Evolutionary conservation across 53 echinoderm and acorn worm genomes (phyloP), one percentile per base, ranked within the genome.

Genomic region (Mesocentrotus franciscanus): DNA sequence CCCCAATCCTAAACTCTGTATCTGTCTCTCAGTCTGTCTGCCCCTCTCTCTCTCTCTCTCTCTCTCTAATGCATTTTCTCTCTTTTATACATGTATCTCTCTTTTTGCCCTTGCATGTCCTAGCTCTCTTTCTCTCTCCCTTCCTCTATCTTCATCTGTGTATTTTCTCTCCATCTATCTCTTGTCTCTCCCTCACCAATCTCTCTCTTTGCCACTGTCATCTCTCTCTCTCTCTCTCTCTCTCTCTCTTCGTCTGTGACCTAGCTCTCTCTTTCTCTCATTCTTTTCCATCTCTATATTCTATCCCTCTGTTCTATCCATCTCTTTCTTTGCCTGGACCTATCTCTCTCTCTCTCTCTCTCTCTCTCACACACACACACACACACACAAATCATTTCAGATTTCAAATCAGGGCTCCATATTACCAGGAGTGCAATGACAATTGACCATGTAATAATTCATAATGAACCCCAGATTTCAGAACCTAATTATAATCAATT

Each of bases 391-490:
- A n/a, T n/a, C n/a, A n/a, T n/a, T n/a, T n/a, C n/a, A n/a, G n/a
- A n/a, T n/a, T n/a, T n/a, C n/a, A n/a, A n/a, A 11, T 76, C 39
- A 81, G 18, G 13, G 36, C 42, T 81, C 39, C 18, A 39, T 2
- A 15, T 4, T 78, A 75, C 33, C 36, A 36, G 17, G 17, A 27
- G 1, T 20, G 1, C 13, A 32, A 29, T 11, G 75, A 18, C 35
- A 79, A 36, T 32, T 39, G 79, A 20, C 81, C 36, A 9, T 81
- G 42, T 81, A 42, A 81, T n/a, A 81, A 1, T 81, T 81, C 36
- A 18, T 42, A 81, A 81, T 81, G 36, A 87, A n/a, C 87, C 58
- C 87, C 58, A 87, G 14, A 87, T 87, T 87, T 58, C 58, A 87
- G 58, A 87, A 10, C n/a, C 56, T 87, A 2, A 57, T 57, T 59